Evolutionary conservation across 2,888 invertebrate species (phyloP).

Genomic region (Drosophila lutescens): DNA sequence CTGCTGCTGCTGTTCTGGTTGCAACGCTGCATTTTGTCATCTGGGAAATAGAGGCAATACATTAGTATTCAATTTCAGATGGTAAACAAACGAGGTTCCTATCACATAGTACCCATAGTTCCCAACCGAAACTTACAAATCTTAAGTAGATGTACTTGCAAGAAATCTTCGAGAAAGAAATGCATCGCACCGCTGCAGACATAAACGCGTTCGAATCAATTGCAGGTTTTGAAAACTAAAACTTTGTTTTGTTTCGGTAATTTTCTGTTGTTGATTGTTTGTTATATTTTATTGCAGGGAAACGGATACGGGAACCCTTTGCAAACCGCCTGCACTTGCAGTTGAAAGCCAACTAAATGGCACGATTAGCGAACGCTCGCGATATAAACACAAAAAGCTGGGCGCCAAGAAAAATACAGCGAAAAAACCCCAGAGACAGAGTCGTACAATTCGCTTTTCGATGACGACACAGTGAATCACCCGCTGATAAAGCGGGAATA

Average conservation of each 20-base stretch:
- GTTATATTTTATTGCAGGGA: too few species aligned
- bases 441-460: constrained; percentile 39
- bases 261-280: not conserved
- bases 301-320: not conserved
- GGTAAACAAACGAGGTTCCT: too few species aligned
- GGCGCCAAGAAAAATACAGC: constrained; percentile 10
- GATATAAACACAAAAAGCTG: constrained; percentile 56
- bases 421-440: constrained; percentile 50
- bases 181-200: constrained; percentile 44
- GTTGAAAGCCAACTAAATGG: constrained; percentile 60
- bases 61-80: not conserved
- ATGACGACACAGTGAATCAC: constrained; percentile 66
- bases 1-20: constrained; percentile 35
- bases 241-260: not conserved
- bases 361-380: constrained; percentile 47
- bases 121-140: constrained; percentile 50
- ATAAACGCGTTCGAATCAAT: constrained; percentile 24
- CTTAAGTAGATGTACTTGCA: constrained; percentile 39
- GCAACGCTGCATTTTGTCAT: constrained; percentile 69
- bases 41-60: constrained; percentile 14
- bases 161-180: constrained; percentile 47
- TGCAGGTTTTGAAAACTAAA: not conserved
- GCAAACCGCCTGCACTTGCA: constrained; percentile 65
- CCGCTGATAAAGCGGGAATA: constrained; percentile 41
- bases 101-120: not conserved